Evolutionary conservation across 2,888 invertebrate genomes (phyloP), one percentile per base, ranked within the genome.

Genomic region (Aspidiotus rigidus): DNA sequence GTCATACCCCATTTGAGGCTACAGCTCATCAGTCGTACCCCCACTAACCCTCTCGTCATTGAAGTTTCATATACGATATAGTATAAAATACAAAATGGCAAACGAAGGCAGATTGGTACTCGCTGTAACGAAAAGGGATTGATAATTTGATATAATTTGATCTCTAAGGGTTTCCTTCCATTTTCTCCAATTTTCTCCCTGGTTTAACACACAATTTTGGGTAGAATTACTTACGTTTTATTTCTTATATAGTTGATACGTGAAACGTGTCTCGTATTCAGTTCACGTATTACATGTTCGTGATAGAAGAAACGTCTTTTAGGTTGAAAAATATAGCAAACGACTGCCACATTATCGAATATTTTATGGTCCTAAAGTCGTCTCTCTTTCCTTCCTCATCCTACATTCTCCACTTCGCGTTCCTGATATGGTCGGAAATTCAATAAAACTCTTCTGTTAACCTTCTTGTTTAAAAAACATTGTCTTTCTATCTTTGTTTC

Each of bases 161-260:
- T 61, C 61, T 69, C 61, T 60, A 60, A 60, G 60, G 61, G 69
- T 60, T 69, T 69, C 69, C 61, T 60, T 69, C 69, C 49, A 69
- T 69, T 69, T 69, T 54, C 61, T 61, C 61, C 59, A 69, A 69
- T 69, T 69, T 69, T 62, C 69, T 69, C 62, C 62, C 69, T 69
- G 69, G 69, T 69, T 69, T 69, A 69, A 69, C 69, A 69, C 69
- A 69, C 69, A 69, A 69, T 69, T 69, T 69, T 69, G 69, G 69
- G 62, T 69, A 62, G 69, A 62, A 69, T 69, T 69, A 69, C 69
- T 69, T 62, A 62, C 69, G 56, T 69, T 69, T 69, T 69, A 69
- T 69, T 62, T 69, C 62, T 61, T 69, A 69, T 63, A 15, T 62
- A 66, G 66, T 55, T 69, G 61, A 69, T 69, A 69, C 62, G 62